A percentile compares a stretch with the other conserved stretches of the same genome.
Conservation (phyloP, 2,113 vertebrate genomes). For the Mus musculus region DNA sequence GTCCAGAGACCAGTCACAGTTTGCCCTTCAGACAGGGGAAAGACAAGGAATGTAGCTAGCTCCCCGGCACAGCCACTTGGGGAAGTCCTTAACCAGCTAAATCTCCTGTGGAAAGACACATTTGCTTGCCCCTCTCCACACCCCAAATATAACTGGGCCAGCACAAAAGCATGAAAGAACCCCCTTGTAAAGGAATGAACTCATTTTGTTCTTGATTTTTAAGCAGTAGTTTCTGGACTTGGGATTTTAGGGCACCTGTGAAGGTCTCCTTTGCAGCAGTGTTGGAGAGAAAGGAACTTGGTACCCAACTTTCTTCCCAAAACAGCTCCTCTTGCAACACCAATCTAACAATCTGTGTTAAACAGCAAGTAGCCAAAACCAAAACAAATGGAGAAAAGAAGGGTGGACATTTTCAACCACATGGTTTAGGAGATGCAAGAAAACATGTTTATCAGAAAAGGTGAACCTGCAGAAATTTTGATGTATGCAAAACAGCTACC, state of each 20-base stretch:
- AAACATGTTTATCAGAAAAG: constrained; percentile 22
- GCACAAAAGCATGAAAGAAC: not conserved
- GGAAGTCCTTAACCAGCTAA: not conserved
- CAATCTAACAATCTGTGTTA: not conserved
- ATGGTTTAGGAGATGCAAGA: not conserved
- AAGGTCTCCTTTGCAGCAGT: not conserved
- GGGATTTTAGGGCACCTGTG: not conserved
- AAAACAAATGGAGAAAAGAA: not conserved
- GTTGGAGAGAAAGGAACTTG: not conserved
- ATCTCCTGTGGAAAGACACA: not conserved
- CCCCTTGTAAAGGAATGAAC: not conserved
- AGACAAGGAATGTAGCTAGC: not conserved
- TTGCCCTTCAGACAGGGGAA: constrained; percentile 39
- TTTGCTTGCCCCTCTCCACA: not conserved
- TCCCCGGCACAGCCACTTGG: not conserved
- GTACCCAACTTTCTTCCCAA: constrained; percentile 9
- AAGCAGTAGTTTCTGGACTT: not conserved
- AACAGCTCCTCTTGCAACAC: not conserved
- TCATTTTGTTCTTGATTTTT: not conserved
- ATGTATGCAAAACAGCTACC: not conserved
- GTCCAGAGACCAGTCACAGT: not conserved
- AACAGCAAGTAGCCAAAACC: not conserved
- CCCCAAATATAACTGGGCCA: not conserved
- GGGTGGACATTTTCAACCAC: not conserved
- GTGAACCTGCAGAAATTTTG: not conserved